These are phyloP conservation scores for Cottus gobio DNA, from an alignment of 2,113 vertebrate genomes.

Conservation along the genomic window DNA sequence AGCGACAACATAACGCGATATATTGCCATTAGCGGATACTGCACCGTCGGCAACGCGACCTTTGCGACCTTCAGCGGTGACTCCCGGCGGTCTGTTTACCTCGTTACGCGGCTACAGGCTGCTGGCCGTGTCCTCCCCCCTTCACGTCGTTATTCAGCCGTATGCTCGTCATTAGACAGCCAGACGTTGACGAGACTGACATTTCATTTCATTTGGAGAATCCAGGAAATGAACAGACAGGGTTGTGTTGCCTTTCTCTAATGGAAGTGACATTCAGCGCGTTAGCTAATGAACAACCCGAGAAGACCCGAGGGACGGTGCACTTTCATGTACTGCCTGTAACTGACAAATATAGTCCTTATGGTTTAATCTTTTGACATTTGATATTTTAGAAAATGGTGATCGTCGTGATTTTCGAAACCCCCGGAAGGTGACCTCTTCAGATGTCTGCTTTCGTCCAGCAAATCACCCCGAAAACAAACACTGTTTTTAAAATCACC, in stretches of 20 bases:
- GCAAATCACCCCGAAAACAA: not conserved
- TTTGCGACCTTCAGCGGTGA: slow-evolving; percentile 69
- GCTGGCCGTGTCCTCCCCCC: too few species aligned
- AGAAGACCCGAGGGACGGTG: not conserved
- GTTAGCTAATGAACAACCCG: not conserved
- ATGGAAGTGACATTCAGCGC: slow-evolving; percentile 30
- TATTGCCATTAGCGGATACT: slow-evolving; percentile 76
- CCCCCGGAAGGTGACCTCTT: not conserved
- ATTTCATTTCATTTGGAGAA: slow-evolving; percentile 27
- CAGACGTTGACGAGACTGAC: slow-evolving; percentile 13
- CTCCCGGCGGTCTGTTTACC: slow-evolving; percentile 69
- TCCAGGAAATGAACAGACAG: not conserved
- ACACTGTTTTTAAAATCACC: not conserved
- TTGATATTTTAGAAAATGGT: not conserved
- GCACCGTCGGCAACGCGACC: slow-evolving; percentile 71
- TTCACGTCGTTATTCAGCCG: slow-evolving; percentile 26
- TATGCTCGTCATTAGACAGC: slow-evolving; percentile 34
- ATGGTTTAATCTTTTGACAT: not conserved
- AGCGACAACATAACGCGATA: slow-evolving; percentile 66
- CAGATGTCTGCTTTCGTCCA: not conserved
- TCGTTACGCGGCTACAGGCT: slow-evolving; percentile 39
- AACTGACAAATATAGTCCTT: not conserved
- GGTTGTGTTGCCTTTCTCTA: not conserved
- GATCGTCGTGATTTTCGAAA: not conserved
- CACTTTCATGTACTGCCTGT: not conserved